phyloP scores from a whole-genome alignment of 2,797 vertebrate genomes.

The Darevskia mixta region DNA sequence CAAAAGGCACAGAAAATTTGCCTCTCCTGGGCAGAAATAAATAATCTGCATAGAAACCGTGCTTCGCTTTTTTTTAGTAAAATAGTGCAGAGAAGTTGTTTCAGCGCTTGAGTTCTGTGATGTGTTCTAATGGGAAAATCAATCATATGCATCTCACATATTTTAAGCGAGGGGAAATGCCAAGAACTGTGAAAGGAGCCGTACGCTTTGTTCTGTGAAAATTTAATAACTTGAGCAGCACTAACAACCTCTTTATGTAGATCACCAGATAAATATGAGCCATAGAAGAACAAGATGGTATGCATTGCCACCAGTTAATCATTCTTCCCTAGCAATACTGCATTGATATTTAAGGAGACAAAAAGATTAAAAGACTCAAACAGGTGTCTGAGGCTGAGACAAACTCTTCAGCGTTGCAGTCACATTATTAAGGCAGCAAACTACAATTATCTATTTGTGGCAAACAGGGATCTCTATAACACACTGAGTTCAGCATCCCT shows the following conservation, averaged over 20 bases:
- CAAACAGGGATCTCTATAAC: neutral
- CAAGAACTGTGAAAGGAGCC: constrained; percentile 72
- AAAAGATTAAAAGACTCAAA: constrained; percentile 55
- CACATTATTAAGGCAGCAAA: constrained; percentile 46
- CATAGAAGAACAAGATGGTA: constrained; percentile 68
- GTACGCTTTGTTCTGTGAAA: constrained; percentile 72
- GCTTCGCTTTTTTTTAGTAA: constrained; percentile 57
- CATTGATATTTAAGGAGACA: constrained; percentile 46
- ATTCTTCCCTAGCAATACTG: constrained; percentile 51
- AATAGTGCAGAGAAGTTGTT: constrained; percentile 61
- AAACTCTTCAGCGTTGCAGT: constrained; percentile 51
- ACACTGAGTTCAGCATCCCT: neutral
- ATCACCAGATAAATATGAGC: constrained; percentile 74
- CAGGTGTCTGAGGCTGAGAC: constrained; percentile 13
- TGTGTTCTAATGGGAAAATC: constrained; percentile 67
- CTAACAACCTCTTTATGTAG: constrained; percentile 72
- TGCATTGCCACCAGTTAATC: constrained; percentile 72
- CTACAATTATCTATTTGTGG: constrained; percentile 43
- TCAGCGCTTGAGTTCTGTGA: constrained; percentile 66
- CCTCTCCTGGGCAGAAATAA: constrained; percentile 47
- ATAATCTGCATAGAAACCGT: constrained; percentile 69
- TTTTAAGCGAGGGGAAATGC: constrained; percentile 69
- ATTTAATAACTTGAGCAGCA: constrained; percentile 77
- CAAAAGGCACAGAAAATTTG: neutral
- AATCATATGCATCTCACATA: constrained; percentile 51